Base-by-base conservation (phyloP, 2,797 vertebrate genomes). In the Melanotaenia pygmaea region DNA sequence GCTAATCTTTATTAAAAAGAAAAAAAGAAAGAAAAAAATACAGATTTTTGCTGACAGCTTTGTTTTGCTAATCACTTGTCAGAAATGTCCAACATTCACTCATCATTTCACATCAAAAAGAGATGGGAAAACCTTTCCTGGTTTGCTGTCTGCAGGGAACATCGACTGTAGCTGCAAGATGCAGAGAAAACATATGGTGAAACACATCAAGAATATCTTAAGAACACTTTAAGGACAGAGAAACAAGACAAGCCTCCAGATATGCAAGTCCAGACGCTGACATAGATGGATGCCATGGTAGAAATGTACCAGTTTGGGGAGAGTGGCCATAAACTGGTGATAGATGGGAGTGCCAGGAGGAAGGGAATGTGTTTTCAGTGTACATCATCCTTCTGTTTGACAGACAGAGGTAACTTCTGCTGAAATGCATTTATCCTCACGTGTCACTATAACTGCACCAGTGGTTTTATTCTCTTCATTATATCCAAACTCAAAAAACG, bases 241-340 rank as follows among this genome's bases (percentile, higher is more conserved):
- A 70, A 74, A 85, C 77, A 86, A 83, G 79, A 65, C 62, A 65
- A 51, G 82, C 80, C 78, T 50, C 59, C 8, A 68, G 88, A 92
- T 88, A 82, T 85, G 81, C 75, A 76, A 79, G 83, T 88, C 70
- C 76, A 64, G 78, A 85, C 10, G 74, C 8, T 85, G 83, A 92
- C 89, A 80, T 80, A 90, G 91, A 94, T 91, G 85, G 88, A 94
- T 93, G 89, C 81, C 78, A 64, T 43, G 40, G 79, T 66, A 61
- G 85, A 78, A 76, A 85, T 81, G 85, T 78, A 84, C 63, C 45
- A 30, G 81, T 79, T 81, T 80, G 74, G 47, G 76, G 57, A 86
- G 88, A 86, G 86, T 80, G 82, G 85, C 78, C 83, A 88, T 92
- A 94, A 94, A 90, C 58, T 34, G 66, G 67, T 93, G 93, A 94